Evolutionary conservation across 1,140 invertebrate genomes (phyloP).

Genomic region (Drosophila pseudoobscura): DNA sequence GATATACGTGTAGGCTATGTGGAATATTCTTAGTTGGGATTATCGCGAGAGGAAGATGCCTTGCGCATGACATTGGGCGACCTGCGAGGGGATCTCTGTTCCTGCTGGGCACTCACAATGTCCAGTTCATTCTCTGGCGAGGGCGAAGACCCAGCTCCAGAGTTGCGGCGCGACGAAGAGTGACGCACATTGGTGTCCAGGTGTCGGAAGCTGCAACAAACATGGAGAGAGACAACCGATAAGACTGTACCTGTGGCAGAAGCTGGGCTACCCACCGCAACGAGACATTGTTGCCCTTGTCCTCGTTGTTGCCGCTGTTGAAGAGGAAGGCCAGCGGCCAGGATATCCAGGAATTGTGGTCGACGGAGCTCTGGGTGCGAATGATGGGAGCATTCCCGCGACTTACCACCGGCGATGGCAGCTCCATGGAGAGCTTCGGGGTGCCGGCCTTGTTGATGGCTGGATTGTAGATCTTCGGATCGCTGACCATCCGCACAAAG

Average conservation of each 20-base stretch:
- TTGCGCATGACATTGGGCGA: conserved; percentile 82
- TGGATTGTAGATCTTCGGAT: conserved; percentile 98
- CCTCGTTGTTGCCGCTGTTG: conserved; percentile 86
- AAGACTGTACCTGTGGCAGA: not conserved
- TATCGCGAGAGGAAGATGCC: conserved; percentile 51
- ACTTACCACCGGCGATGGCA: conserved; percentile 82
- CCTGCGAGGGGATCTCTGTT: conserved; percentile 78
- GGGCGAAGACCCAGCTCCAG: conserved; percentile 85
- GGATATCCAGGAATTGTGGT: conserved; percentile 91
- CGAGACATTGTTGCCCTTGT: conserved; percentile 88
- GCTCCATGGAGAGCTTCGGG: conserved; percentile 84
- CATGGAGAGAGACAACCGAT: not conserved
- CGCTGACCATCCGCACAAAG: conserved; percentile 98
- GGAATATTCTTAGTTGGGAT: conserved; percentile 50
- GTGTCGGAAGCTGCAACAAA: conserved; percentile 88
- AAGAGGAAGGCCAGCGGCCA: conserved; percentile 95
- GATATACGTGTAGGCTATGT: not conserved
- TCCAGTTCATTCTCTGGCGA: conserved; percentile 85
- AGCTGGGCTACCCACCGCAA: conserved; percentile 86
- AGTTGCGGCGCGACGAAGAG: conserved; percentile 78
- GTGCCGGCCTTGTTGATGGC: conserved; percentile 90
- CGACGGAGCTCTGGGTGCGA: conserved; percentile 83
- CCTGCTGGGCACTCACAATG: conserved; percentile 51
- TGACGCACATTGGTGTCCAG: conserved; percentile 90
- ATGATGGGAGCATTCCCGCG: conserved; percentile 84